Conservation (phyloP, 2,888 invertebrate genomes). For the Neria commutata region DNA sequence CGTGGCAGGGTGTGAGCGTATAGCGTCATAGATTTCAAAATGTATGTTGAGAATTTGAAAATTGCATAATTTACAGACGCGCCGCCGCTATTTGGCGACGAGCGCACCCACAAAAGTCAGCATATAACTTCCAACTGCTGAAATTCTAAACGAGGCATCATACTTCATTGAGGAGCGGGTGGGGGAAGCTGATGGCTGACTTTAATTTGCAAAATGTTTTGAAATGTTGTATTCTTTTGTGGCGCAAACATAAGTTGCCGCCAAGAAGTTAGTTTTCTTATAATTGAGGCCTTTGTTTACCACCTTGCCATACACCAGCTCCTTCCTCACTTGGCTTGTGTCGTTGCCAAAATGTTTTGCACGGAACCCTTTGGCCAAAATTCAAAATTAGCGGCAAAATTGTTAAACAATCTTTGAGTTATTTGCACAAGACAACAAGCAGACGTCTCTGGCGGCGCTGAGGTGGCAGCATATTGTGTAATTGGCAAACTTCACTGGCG, state of each 20-base stretch:
- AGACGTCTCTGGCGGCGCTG: neutral
- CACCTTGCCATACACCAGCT: slow-evolving; percentile 23
- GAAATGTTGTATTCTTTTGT: neutral
- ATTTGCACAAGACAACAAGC: slow-evolving; percentile 15
- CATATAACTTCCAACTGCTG: too few species aligned
- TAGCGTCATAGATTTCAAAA: slow-evolving; percentile 15
- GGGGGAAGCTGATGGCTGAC: neutral
- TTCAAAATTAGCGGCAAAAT: slow-evolving; percentile 53
- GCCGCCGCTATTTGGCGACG: neutral
- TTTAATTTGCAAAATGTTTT: slow-evolving; percentile 19
- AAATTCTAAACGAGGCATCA: too few species aligned
- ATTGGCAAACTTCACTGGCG: slow-evolving; percentile 41
- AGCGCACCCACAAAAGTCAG: too few species aligned
- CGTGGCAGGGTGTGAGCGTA: neutral
- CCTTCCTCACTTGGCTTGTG: slow-evolving; percentile 7
- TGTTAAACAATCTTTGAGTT: slow-evolving; percentile 48
- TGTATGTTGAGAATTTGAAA: slow-evolving; percentile 19
- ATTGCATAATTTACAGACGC: slow-evolving; percentile 17
- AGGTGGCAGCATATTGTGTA: slow-evolving; percentile 46
- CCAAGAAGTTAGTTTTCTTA: slow-evolving; percentile 37
- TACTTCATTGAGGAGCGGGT: neutral
- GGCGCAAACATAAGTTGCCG: neutral
- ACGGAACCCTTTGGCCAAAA: slow-evolving; percentile 48
- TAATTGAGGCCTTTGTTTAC: slow-evolving; percentile 55
- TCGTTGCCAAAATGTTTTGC: slow-evolving; percentile 9